Conservation (phyloP, 2,113 vertebrate genomes). For the Xenopus laevis region DNA sequence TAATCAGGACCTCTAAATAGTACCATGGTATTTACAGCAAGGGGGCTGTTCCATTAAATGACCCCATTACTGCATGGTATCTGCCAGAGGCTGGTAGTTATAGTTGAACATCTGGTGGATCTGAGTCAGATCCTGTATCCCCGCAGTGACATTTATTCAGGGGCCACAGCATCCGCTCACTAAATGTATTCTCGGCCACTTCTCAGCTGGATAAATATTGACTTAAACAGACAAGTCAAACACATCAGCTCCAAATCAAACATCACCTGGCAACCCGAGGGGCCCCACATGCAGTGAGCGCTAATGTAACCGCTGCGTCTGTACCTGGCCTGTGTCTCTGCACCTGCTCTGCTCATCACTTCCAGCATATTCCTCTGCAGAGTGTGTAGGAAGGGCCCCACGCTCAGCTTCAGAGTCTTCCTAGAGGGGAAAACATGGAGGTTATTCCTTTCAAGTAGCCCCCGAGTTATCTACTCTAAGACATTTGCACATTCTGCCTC, state of each 20-base stretch:
- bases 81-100: too few relatives aligned
- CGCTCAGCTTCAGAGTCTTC: conserved; percentile 74
- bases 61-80: too few relatives aligned
- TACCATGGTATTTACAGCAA: too few relatives aligned
- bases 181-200: not conserved
- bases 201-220: not conserved
- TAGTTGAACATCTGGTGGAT: too few relatives aligned
- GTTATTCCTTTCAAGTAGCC: too few relatives aligned
- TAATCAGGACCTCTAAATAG: too few relatives aligned
- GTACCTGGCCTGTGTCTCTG: conserved; percentile 59
- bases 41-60: too few relatives aligned
- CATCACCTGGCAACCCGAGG: not conserved
- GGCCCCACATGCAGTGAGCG: not conserved
- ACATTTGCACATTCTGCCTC: too few relatives aligned
- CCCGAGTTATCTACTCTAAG: too few relatives aligned
- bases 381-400: conserved; percentile 75
- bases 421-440: conserved; percentile 51
- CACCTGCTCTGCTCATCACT: conserved; percentile 46
- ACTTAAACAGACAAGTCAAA: not conserved
- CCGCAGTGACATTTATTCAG: too few relatives aligned
- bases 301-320: not conserved
- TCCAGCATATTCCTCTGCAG: conserved; percentile 71
- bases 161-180: too few relatives aligned
- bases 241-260: not conserved
- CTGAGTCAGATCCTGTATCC: too few relatives aligned